These are phyloP conservation scores for Paracyprichromis sp. DNA, from an alignment of 2,113 vertebrate species.

Conservation along the genomic window DNA sequence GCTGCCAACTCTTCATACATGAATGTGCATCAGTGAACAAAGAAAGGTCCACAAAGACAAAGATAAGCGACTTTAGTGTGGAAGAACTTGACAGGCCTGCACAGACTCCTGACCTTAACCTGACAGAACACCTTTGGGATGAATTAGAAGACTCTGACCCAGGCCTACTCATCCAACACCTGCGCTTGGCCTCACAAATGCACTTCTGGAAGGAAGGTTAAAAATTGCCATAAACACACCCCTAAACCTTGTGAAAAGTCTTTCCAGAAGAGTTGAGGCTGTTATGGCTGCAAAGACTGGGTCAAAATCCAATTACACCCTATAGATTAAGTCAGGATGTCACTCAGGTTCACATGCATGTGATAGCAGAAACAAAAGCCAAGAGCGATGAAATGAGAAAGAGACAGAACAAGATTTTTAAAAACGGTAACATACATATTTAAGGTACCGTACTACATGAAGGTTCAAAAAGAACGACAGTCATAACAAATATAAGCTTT, in stretches of 20 bases:
- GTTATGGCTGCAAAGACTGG: rapidly evolving
- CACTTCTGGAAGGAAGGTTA: neutral
- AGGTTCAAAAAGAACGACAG: neutral
- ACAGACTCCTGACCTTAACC: neutral
- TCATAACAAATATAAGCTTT: rapidly evolving
- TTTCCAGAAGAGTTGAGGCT: neutral
- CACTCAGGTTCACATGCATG: neutral
- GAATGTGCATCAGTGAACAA: neutral
- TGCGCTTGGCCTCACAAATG: rapidly evolving
- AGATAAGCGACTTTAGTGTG: neutral
- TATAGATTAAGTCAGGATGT: neutral
- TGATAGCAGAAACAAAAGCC: rapidly evolving
- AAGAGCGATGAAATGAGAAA: neutral
- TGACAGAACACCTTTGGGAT: neutral
- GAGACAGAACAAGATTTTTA: neutral
- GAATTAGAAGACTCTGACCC: rapidly evolving
- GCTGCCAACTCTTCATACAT: neutral
- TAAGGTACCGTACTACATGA: neutral
- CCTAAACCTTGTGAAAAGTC: neutral
- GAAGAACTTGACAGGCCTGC: neutral
- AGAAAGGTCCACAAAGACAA: neutral
- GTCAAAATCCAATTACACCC: neutral
- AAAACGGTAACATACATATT: rapidly evolving
- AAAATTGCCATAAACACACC: neutral
- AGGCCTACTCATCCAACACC: neutral